Evolutionary conservation across 2,797 vertebrate genomes (phyloP), one percentile per base, ranked within the genome.

Genomic region (Diglossa cyanea): DNA sequence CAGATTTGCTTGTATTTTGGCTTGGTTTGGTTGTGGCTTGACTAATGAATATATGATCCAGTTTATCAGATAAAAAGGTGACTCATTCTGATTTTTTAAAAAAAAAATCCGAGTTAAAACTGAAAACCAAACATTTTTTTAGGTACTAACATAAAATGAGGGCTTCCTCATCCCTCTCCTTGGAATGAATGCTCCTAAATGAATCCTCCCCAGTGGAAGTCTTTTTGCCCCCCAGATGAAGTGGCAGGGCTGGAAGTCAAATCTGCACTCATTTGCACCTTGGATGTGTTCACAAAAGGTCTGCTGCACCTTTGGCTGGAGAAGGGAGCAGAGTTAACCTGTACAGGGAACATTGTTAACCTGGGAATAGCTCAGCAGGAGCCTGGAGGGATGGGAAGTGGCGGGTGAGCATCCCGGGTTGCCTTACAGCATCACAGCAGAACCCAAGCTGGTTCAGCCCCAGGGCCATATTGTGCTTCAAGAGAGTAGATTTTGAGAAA

Each of bases 21-120:
- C 93, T 95, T 93, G 75, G 21, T 93, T 96, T 93, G 78, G 17
- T 93, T 94, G 78, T 81, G 90, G 85, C 82, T 86, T 84, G n/a
- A 54, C 61, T 80, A 20, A 85, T 65, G 75, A 92, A 58, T 72
- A 86, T 65, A 51, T 44, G 44, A 89, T 94, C 73, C 44, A 30
- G 25, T 84, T 81, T 75, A 79, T 73, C 58, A 72, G 78, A 93
- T 65, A 68, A 84, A 88, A 94, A 84, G 62, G 54, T 89, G 51
- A 92, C 19, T 95, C 70, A 30, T 75, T 65, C 70, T 48, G 51
- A 30, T 75, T 68, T 35, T 18, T 3, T 83, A 73, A 74, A 39
- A 23, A 54, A 60, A 12, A 72, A 78, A 70, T 48, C 33, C 0
- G 40, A 73, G 40, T 39, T 84, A 81, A 93, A 94, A 90, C 44